These are phyloP conservation scores for Semnornis frantzii DNA, from an alignment of 2,113 vertebrate genomes.

Conservation along the genomic window DNA sequence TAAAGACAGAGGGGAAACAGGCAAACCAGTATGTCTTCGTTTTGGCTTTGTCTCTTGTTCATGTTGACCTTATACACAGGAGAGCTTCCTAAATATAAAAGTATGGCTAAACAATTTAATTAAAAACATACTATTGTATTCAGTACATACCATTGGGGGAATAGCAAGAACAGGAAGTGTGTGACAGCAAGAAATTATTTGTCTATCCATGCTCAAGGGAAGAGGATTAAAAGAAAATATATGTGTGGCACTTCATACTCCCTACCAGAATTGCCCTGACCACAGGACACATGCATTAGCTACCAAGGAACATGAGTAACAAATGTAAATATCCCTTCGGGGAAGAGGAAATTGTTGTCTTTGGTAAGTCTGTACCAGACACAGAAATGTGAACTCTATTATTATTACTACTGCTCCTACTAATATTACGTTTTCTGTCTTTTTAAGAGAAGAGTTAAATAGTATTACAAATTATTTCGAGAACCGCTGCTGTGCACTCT, in stretches of 20 bases:
- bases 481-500: neutral
- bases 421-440: neutral
- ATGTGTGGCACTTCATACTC: neutral
- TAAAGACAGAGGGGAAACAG: neutral
- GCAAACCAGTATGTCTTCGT: neutral
- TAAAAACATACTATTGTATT: neutral
- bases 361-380: neutral
- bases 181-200: neutral
- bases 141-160: neutral
- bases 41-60: neutral
- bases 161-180: neutral
- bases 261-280: neutral
- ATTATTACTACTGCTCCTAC: rapidly evolving
- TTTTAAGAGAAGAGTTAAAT: neutral
- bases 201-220: neutral
- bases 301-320: neutral
- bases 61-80: neutral
- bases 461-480: neutral
- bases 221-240: neutral
- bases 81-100: neutral
- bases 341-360: neutral
- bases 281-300: neutral
- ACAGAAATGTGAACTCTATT: neutral
- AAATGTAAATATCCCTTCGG: neutral
- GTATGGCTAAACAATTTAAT: neutral